These are phyloP conservation scores for Sus cebifrons DNA, from an alignment of 2,797 vertebrate genomes.

Conservation along the genomic window DNA sequence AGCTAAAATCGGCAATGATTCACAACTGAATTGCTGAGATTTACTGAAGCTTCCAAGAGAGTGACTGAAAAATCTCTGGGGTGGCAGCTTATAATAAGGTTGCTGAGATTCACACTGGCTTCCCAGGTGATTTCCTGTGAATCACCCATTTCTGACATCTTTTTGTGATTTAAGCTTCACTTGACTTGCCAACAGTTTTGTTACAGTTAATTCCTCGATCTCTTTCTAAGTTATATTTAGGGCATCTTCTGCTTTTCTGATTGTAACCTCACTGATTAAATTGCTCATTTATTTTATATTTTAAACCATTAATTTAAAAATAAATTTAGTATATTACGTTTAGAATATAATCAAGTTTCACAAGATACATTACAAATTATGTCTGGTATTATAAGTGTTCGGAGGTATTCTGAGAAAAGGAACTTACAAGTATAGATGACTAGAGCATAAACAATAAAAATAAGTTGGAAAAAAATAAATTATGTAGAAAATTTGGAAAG, in stretches of 20 bases:
- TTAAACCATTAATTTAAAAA: constrained; percentile 1
- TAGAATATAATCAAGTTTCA: background rate
- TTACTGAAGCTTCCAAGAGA: constrained; percentile 17
- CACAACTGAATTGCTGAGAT: background rate
- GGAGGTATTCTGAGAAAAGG: background rate
- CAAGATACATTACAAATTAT: background rate
- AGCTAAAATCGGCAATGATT: background rate
- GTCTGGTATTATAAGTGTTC: background rate
- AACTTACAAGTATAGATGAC: background rate
- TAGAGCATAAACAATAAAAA: background rate
- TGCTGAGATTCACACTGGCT: background rate
- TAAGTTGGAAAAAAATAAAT: background rate
- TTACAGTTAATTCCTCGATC: background rate
- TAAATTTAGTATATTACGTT: background rate
- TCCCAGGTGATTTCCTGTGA: background rate
- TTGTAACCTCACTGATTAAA: background rate
- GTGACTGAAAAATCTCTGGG: background rate
- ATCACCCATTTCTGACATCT: background rate
- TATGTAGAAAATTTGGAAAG: background rate
- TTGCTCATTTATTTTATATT: background rate
- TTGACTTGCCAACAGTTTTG: background rate
- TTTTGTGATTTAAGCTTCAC: background rate
- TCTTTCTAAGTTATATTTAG: background rate
- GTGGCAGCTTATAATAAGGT: background rate
- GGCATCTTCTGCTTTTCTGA: background rate